These are phyloP conservation scores for Gnathonemus longibarbis DNA, from an alignment of 2,113 vertebrate genomes.

Conservation along the genomic window DNA sequence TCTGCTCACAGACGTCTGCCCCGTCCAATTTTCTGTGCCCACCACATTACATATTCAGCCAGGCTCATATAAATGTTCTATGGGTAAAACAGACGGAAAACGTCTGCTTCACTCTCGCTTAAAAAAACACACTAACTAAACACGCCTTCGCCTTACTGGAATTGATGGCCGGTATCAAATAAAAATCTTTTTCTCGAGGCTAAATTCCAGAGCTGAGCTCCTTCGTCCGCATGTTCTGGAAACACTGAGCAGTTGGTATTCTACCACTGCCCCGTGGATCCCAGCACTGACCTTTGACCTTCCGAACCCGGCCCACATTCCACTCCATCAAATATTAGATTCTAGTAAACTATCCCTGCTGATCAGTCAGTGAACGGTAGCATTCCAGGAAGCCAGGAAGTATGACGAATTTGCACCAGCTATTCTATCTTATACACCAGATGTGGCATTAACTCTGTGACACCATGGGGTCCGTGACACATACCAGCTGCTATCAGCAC, in stretches of 20 bases:
- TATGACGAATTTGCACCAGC: background rate
- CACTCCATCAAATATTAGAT: constrained; percentile 33
- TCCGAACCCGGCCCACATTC: constrained; percentile 6
- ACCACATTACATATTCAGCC: background rate
- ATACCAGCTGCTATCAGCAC: background rate
- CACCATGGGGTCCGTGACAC: background rate
- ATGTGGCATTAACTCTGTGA: constrained; percentile 3
- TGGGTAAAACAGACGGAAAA: constrained; percentile 1
- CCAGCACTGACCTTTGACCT: constrained; percentile 29
- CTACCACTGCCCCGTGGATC: background rate
- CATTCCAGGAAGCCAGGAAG: background rate
- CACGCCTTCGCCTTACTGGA: constrained; percentile 1
- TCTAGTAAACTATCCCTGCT: constrained; percentile 15
- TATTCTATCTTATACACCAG: background rate
- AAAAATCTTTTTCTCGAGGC: constrained; percentile 1
- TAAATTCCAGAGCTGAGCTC: constrained; percentile 4
- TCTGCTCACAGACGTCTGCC: background rate
- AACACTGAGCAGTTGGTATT: background rate
- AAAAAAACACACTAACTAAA: background rate
- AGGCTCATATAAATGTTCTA: background rate
- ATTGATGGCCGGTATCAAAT: background rate
- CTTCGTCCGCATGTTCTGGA: background rate
- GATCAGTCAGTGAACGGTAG: background rate
- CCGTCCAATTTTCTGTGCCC: background rate
- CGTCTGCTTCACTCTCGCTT: background rate